Conservation (phyloP, 2,797 vertebrate species). For the Cuniculus paca region DNA sequence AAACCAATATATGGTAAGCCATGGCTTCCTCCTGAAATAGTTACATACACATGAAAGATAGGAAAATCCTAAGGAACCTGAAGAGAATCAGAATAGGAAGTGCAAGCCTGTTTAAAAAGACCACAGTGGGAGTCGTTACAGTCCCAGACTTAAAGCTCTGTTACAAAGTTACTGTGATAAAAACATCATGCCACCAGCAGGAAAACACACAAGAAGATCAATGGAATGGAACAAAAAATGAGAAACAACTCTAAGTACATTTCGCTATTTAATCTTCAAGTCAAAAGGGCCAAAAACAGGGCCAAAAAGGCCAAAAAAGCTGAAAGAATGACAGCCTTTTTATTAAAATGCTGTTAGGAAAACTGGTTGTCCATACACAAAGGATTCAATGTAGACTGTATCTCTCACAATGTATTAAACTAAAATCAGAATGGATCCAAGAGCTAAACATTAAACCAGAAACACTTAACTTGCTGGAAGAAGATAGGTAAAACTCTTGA, state of each 20-base stretch:
- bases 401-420: background rate
- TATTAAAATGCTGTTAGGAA: background rate
- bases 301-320: background rate
- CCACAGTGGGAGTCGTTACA: background rate
- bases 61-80: background rate
- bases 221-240: background rate
- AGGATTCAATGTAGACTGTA: background rate
- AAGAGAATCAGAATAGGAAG: background rate
- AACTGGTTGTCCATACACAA: background rate
- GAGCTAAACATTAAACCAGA: background rate
- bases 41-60: background rate
- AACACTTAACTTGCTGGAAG: background rate
- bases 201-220: background rate
- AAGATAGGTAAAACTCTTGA: background rate
- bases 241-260: background rate
- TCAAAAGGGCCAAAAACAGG: background rate
- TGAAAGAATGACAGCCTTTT: background rate
- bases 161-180: background rate
- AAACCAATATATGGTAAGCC: background rate
- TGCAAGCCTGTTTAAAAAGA: background rate
- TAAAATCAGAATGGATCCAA: background rate
- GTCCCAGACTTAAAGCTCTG: background rate
- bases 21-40: background rate
- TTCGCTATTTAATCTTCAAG: background rate
- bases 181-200: background rate